phyloP scores from a whole-genome alignment of 2,797 vertebrate species.

The Odontamblyopus lacepedii region DNA sequence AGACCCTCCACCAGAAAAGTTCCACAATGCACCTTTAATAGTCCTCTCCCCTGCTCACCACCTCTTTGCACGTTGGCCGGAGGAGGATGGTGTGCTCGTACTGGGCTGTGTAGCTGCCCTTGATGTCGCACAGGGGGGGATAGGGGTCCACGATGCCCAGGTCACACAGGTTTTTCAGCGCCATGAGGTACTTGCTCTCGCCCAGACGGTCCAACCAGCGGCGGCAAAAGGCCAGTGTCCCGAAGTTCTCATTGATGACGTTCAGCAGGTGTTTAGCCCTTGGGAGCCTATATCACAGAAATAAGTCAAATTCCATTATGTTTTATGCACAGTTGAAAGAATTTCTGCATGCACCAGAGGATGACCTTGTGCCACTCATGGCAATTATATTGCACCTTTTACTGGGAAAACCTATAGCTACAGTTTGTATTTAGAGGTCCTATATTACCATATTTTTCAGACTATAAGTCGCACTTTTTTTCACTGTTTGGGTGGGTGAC shows the following conservation, averaged over 20 bases:
- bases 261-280: conserved; percentile 96
- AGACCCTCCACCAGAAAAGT: too few relatives aligned
- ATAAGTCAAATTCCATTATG: background rate
- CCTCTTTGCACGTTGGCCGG: conserved; percentile 98
- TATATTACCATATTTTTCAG: too few relatives aligned
- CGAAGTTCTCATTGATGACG: conserved; percentile 97
- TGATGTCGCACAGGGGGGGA: conserved; percentile 95
- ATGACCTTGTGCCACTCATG: background rate
- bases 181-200: conserved; percentile 99
- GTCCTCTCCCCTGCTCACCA: conserved; percentile 97
- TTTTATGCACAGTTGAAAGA: too few relatives aligned
- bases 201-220: conserved; percentile 97
- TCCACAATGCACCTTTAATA: conserved; percentile 72
- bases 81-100: conserved; percentile 98
- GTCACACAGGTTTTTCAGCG: conserved; percentile 98
- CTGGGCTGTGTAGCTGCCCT: conserved; percentile 98
- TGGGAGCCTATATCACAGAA: conserved; percentile 82
- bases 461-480: too few relatives aligned
- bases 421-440: too few relatives aligned
- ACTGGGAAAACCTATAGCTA: background rate
- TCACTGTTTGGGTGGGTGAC: too few relatives aligned
- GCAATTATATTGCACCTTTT: background rate
- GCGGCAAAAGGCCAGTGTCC: conserved; percentile 97
- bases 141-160: conserved; percentile 98
- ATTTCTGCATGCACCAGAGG: background rate